Evolutionary conservation across 2,888 invertebrate species (phyloP).

Genomic region (Melanotus villosus): DNA sequence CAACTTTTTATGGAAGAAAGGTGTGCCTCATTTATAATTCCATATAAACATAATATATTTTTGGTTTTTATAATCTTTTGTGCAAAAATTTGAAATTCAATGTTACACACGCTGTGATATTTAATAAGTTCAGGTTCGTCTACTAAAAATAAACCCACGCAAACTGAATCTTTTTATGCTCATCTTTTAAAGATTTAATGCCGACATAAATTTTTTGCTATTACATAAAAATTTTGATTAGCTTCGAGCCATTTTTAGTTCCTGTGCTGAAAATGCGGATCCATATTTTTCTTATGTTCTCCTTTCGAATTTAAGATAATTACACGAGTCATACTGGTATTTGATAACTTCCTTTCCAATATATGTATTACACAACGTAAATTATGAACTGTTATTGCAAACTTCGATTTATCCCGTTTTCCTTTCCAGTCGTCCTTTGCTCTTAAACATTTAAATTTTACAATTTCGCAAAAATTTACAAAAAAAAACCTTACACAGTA

Average conservation of each 20-base stretch:
- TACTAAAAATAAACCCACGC: neutral
- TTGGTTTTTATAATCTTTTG: constrained; percentile 1
- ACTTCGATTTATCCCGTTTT: neutral
- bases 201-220: no score
- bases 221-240: neutral
- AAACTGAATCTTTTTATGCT: neutral
- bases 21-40: neutral
- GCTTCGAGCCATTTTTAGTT: no score
- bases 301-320: constrained; percentile 12
- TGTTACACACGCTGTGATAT: neutral
- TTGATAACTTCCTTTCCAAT: constrained; percentile 8
- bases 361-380: neutral
- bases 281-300: neutral
- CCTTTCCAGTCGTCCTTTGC: no score
- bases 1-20: neutral
- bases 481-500: no score
- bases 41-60: neutral
- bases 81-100: neutral
- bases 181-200: no score
- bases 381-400: neutral
- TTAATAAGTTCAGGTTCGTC: constrained; percentile 5
- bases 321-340: neutral
- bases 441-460: no score
- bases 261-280: no score
- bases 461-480: no score